Evolutionary conservation across 2,113 vertebrate genomes (phyloP).

Genomic region (Canis aureus): DNA sequence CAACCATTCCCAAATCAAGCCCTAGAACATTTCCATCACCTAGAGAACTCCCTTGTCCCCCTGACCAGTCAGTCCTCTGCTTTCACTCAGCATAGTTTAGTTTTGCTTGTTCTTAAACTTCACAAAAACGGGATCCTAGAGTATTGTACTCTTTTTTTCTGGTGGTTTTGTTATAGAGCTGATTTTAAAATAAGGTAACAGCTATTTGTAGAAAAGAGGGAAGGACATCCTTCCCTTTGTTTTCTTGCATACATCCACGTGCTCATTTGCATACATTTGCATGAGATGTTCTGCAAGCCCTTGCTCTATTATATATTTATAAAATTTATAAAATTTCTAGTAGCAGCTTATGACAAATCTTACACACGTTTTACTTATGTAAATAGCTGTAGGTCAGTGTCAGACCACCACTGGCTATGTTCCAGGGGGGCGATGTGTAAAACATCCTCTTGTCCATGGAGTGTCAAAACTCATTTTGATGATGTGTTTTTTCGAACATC

Average conservation of each 20-base stretch:
- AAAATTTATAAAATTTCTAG: conserved; percentile 47
- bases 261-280: conserved; percentile 76
- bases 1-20: background rate
- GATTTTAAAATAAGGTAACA: conserved; percentile 58
- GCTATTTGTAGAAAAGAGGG: conserved; percentile 52
- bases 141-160: background rate
- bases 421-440: background rate
- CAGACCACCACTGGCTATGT: background rate
- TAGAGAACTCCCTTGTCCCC: background rate
- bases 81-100: background rate
- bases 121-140: background rate
- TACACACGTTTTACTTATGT: background rate
- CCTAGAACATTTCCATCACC: background rate
- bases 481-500: background rate
- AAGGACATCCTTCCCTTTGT: conserved; percentile 46
- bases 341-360: background rate
- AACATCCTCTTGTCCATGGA: background rate
- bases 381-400: background rate
- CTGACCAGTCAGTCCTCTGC: background rate
- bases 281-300: conserved; percentile 61
- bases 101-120: background rate
- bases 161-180: background rate
- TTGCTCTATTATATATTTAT: conserved; percentile 59
- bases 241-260: conserved; percentile 7
- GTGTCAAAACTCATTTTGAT: background rate